Percentiles rank a stretch among this genome's conserved stretches.
phyloP scores from a whole-genome alignment of 2,113 vertebrate species.

The Bucco capensis region DNA sequence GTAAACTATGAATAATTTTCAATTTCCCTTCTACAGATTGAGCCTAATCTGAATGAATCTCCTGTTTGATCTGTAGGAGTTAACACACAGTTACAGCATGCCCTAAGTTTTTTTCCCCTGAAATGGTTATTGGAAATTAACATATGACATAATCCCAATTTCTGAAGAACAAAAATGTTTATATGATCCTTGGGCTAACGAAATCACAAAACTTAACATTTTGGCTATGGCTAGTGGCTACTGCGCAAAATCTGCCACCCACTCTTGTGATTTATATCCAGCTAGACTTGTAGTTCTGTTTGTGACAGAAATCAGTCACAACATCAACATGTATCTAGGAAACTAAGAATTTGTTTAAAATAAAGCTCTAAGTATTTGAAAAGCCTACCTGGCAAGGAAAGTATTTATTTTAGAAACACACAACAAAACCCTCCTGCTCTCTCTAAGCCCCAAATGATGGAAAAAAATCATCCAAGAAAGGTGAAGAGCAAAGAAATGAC shows the following conservation, averaged over 20 bases:
- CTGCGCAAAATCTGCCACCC: not conserved
- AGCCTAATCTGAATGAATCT: not conserved
- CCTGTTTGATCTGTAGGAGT: not conserved
- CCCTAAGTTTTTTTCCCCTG: not conserved
- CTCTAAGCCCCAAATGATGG: not conserved
- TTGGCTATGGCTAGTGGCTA: accelerated
- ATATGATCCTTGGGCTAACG: not conserved
- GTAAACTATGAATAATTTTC: not conserved
- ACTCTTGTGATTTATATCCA: not conserved
- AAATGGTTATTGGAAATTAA: not conserved
- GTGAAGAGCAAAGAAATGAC: not conserved
- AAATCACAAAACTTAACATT: not conserved
- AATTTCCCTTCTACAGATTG: not conserved
- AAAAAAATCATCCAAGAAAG: not conserved
- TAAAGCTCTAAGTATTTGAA: not conserved
- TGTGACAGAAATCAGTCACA: not conserved
- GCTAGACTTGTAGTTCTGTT: not conserved
- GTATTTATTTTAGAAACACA: not conserved
- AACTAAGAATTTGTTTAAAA: not conserved
- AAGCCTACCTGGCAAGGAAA: not conserved
- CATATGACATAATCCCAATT: not conserved
- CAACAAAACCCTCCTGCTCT: not conserved
- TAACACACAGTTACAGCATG: not conserved
- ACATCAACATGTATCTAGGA: not conserved
- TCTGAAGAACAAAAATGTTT: not conserved